Evolutionary conservation across 2,113 vertebrate species (phyloP), one percentile per base, ranked within the genome.

Genomic region (Scophthalmus maximus): DNA sequence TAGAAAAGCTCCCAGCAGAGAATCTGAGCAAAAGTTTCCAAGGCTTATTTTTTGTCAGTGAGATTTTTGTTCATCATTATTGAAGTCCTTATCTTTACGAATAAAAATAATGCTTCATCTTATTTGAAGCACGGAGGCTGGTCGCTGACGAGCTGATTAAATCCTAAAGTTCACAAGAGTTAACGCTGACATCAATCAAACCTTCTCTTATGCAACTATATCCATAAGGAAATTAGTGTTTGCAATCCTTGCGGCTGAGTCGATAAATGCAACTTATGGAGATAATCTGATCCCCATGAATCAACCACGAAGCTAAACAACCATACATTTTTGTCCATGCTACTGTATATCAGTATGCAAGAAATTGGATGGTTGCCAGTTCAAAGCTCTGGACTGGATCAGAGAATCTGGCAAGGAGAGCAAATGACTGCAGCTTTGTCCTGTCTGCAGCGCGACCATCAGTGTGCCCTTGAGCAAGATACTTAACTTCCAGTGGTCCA

Each of bases 381-480:
- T 67, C 17, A 58, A 73, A 74, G 42, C 49, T 78, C 71, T 78
- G 73, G 59, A 73, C 53, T 51, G 46, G 42, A 51, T 87, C 58
- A 53, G 47, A 38, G 27, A 52, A 34, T 29, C 42, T 81, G 77
- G 36, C 60, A 56, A 65, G 29, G 46, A 40, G 56, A 52, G 32
- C 1, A n/a, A 61, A 60, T 68, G 64, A 85, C 68, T 22, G 42
- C 84, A 74, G 55, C 20, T 68, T 73, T 69, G 55, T 65, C 51
- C 67, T 42, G 52, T 27, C 57, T 65, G 25, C 76, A 78, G 64
- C 18, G 34, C 49, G 59, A 46, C 51, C 55, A 50, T 58, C 67
- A 68, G 25, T 14, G 14, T 83, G 76, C 68, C 72, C 68, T 82
- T 76, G 74, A 83, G 79, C 75, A 83, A 87, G 46, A 55, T 49